Evolutionary conservation across 2,797 vertebrate genomes (phyloP).

Genomic region (Acestrorhynchus altus): DNA sequence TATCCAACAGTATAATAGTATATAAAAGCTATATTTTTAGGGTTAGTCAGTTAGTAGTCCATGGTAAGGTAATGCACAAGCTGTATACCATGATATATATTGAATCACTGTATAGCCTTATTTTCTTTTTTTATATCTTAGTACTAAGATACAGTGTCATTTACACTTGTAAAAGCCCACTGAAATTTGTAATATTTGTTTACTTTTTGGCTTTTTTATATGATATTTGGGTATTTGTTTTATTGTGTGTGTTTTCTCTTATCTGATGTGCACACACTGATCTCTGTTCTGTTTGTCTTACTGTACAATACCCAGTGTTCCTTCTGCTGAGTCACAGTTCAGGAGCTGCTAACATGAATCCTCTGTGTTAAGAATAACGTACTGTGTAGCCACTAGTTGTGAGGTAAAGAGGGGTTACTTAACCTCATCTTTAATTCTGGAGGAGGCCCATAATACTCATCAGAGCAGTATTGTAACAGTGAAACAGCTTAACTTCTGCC

Average conservation of each 20-base stretch:
- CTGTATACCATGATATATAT: too few species aligned
- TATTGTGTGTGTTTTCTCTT: neutral
- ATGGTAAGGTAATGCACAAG: too few species aligned
- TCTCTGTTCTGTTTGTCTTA: conserved; percentile 3
- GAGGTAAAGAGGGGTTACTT: neutral
- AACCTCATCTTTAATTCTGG: neutral
- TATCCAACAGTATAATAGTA: too few species aligned
- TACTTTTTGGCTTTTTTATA: too few species aligned
- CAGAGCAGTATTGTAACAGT: neutral
- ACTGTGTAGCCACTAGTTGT: neutral
- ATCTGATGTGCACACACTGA: conserved; percentile 16
- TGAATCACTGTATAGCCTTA: too few species aligned
- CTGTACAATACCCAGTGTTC: neutral
- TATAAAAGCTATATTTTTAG: too few species aligned
- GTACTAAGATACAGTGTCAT: too few species aligned
- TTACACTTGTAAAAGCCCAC: too few species aligned
- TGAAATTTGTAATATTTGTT: too few species aligned
- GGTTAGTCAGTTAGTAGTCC: too few species aligned
- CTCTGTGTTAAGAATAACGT: neutral
- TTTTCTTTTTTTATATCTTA: too few species aligned
- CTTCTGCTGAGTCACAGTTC: neutral
- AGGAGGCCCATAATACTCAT: neutral
- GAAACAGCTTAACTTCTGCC: conserved; percentile 16
- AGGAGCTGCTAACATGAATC: neutral
- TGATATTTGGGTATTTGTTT: too few species aligned